phyloP scores from a whole-genome alignment of 2,888 invertebrate genomes.

The Epiblema foenella region DNA sequence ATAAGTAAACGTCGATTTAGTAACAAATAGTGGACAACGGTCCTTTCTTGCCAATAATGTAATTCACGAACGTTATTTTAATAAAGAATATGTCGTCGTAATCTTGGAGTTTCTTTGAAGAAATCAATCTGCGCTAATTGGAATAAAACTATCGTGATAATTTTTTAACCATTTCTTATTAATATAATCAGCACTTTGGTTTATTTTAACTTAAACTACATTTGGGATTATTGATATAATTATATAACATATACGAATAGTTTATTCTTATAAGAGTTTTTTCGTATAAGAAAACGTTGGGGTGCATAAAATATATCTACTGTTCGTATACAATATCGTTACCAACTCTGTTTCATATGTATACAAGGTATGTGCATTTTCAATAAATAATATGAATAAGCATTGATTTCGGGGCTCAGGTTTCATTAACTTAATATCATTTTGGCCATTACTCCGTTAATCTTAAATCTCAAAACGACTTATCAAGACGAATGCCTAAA shows the following conservation, averaged over 20 bases:
- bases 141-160: conserved; percentile 15
- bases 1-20: conserved; percentile 27
- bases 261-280: conserved; percentile 1
- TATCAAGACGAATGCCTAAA: too few relatives aligned
- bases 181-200: conserved; percentile 79
- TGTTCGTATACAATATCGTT: conserved; percentile 5
- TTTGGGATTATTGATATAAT: conserved; percentile 27
- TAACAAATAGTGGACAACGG: conserved; percentile 51
- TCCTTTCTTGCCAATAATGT: conserved; percentile 68
- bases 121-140: background rate
- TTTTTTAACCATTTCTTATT: conserved; percentile 59
- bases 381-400: conserved; percentile 31
- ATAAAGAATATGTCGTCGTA: conserved; percentile 72
- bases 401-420: background rate
- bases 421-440: too few relatives aligned
- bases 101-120: conserved; percentile 17
- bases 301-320: conserved; percentile 25
- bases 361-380: conserved; percentile 27
- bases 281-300: conserved; percentile 15
- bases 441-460: too few relatives aligned
- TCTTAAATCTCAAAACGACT: too few relatives aligned
- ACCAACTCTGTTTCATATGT: conserved; percentile 2
- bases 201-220: conserved; percentile 57
- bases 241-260: conserved; percentile 17
- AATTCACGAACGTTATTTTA: conserved; percentile 68